Base-by-base conservation (phyloP, 2,888 invertebrate species). In the Girardia tigrina region DNA sequence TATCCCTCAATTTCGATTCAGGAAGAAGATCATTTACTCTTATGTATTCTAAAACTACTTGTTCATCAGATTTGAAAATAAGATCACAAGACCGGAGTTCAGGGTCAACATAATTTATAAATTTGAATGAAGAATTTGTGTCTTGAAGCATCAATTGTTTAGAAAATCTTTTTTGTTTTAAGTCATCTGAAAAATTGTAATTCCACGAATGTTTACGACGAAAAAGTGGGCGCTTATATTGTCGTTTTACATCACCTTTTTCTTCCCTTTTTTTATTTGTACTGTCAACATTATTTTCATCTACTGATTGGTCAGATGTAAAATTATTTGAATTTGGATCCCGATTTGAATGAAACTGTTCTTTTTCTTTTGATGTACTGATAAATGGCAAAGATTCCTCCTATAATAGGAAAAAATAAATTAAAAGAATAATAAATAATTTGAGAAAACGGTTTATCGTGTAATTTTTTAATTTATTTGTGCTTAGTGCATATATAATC, bases 61-160 rank as follows among this genome's bases (percentile, higher is more conserved):
- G 56, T 56, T 56, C 56, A 16, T 56, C 56, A 20, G 56, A 4
- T 56, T 56, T 4, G n/a, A 56, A 56, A 56, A 56, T 56, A 16
- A 56, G 56, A 16, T 56, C 56, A n/a, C 56, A 56, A 6, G 56
- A 56, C 56, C 56, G n/a, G n/a, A 56, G 56, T 56, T 56, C 56
- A 12, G 56, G 56, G n/a, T 56, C 56, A 56, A 56, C 56, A 16
- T 56, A 56, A 56, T 56, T 56, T 12, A 36, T 36, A 16, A 16
- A 36, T 36, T 36, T 36, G n/a, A 56, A 20, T 56, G 56, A 20
- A 56, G 56, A 56, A 56, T n/a, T 56, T 16, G 23, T 20, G 23
- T 56, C n/a, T 56, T 4, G 8, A 4, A 56, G 56, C 8, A 12
- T 2, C n/a, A 56, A 23, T 56, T 56, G 56, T 56, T 56, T 56